Evolutionary conservation across 2,888 invertebrate genomes (phyloP).

Genomic region (Orthosia incerta): DNA sequence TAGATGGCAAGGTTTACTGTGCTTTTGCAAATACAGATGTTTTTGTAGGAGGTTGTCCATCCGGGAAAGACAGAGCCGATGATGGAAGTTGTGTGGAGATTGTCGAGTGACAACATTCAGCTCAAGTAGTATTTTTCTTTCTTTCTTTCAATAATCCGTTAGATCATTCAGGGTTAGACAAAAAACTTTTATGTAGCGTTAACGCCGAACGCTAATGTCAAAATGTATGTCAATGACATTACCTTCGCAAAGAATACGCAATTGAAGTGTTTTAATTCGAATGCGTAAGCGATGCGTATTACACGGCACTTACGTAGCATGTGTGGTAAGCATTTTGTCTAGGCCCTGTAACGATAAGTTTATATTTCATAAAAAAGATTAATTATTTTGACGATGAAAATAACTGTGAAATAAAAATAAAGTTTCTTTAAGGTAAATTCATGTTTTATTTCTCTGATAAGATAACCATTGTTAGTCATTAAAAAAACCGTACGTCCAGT

Average conservation of each 20-base stretch:
- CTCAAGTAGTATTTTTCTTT: neutral
- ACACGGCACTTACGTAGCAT: no score
- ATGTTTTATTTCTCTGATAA: constrained; percentile 3
- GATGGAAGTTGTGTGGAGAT: constrained; percentile 27
- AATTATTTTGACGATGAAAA: neutral
- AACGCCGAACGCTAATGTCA: no score
- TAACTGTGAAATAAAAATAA: neutral
- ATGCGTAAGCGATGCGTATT: no score
- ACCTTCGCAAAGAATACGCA: no score
- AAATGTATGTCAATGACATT: no score
- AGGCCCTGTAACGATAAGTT: neutral
- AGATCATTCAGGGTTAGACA: neutral
- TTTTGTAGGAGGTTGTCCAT: constrained; percentile 29
- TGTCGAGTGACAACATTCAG: neutral
- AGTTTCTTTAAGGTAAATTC: neutral
- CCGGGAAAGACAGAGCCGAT: constrained; percentile 31
- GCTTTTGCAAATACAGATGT: neutral
- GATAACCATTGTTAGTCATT: neutral
- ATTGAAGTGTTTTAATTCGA: no score
- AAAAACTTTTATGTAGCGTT: no score
- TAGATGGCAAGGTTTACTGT: neutral
- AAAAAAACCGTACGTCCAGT: neutral
- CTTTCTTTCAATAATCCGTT: no score
- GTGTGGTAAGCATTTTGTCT: no score
- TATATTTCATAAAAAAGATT: neutral